phyloP scores from a whole-genome alignment of 2,888 invertebrate genomes.

The Tipula helvola region DNA sequence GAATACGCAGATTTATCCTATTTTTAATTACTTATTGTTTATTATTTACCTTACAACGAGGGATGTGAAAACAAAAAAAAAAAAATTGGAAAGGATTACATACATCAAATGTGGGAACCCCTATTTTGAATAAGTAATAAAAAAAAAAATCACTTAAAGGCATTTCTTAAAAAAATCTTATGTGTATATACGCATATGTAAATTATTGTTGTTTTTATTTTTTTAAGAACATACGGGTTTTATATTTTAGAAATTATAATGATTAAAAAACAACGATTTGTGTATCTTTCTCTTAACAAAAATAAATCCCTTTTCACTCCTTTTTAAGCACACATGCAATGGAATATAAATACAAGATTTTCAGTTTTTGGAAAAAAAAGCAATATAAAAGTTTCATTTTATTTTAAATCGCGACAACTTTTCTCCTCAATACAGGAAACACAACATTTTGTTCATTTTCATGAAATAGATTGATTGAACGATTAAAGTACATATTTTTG shows the following conservation, averaged over 20 bases:
- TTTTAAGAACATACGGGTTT: not conserved
- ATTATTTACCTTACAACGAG: not conserved
- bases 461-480: not conserved
- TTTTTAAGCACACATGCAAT: not conserved
- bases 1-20: not conserved
- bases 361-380: not conserved
- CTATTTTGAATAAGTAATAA: not conserved
- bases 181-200: not conserved
- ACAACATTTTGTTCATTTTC: not conserved
- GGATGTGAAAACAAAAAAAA: not conserved
- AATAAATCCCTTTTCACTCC: not conserved
- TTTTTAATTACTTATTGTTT: slow-evolving; percentile 4
- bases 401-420: not conserved
- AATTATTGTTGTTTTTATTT: not conserved
- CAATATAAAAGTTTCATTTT: not conserved
- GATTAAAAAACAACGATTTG: not conserved
- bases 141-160: not conserved
- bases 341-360: not conserved
- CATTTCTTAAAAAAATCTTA: not conserved
- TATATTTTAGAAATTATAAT: not conserved
- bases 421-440: not conserved
- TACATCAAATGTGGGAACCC: not conserved
- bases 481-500: not conserved
- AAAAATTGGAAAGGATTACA: not conserved
- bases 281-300: not conserved